Conservation (phyloP, 2,888 invertebrate species). For the Nowickia ferox region DNA sequence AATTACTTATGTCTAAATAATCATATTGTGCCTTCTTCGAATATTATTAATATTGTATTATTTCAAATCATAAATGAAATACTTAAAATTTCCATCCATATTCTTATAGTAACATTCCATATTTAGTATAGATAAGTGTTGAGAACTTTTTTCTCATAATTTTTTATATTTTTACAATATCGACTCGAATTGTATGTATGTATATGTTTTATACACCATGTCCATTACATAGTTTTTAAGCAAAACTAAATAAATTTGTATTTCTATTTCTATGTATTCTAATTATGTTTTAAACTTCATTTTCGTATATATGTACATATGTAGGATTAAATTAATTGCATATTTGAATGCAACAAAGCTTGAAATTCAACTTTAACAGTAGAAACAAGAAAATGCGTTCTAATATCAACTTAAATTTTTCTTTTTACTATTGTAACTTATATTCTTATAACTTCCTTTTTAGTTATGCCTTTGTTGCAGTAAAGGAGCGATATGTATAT, state of each 20-base stretch:
- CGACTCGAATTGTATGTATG: neutral
- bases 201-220: neutral
- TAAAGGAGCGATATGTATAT: too few relatives aligned
- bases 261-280: neutral
- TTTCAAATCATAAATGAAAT: slow-evolving; percentile 43
- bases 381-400: too few relatives aligned
- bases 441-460: too few relatives aligned
- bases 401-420: too few relatives aligned
- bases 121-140: neutral
- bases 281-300: too few relatives aligned
- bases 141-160: neutral
- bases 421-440: too few relatives aligned
- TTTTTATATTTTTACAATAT: slow-evolving; percentile 15
- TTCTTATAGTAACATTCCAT: slow-evolving; percentile 32
- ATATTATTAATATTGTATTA: slow-evolving; percentile 36
- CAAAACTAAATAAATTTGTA: slow-evolving; percentile 49
- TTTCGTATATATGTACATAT: too few relatives aligned
- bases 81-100: slow-evolving; percentile 59
- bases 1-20: slow-evolving; percentile 42
- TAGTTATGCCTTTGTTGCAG: too few relatives aligned
- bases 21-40: slow-evolving; percentile 51
- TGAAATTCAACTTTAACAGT: too few relatives aligned
- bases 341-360: too few relatives aligned
- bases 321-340: too few relatives aligned
- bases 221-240: slow-evolving; percentile 43